phyloP scores from a whole-genome alignment of 2,113 vertebrate genomes.

The Chloebia gouldiae region DNA sequence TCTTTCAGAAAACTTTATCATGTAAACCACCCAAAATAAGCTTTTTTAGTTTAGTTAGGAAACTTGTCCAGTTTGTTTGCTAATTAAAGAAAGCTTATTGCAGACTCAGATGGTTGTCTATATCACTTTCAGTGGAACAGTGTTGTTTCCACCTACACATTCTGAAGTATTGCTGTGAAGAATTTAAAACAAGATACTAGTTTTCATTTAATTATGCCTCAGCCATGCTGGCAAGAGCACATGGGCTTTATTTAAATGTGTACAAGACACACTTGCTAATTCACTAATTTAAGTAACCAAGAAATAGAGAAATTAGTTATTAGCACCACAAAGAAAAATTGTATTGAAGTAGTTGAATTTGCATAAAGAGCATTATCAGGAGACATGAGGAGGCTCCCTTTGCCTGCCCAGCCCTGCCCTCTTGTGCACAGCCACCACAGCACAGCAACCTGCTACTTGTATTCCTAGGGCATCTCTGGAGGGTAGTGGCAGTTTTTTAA shows the following conservation, averaged over 20 bases:
- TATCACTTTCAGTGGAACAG: neutral
- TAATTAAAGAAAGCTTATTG: neutral
- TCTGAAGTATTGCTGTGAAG: neutral
- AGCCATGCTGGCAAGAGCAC: neutral
- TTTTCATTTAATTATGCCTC: neutral
- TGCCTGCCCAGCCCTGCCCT: neutral
- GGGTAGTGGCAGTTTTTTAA: neutral
- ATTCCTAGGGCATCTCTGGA: neutral
- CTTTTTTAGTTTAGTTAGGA: neutral
- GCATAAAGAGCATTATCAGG: neutral
- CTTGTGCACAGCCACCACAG: neutral
- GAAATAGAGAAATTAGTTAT: neutral
- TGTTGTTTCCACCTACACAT: neutral
- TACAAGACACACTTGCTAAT: neutral
- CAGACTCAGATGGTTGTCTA: neutral
- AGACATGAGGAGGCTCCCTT: neutral
- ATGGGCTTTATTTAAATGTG: neutral
- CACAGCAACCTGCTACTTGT: neutral
- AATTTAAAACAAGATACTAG: neutral
- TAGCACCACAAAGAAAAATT: neutral
- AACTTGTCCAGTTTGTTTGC: neutral
- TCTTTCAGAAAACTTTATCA: neutral
- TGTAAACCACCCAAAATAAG: neutral
- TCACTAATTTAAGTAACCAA: neutral
- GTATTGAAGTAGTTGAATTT: neutral